A percentile compares a stretch with the other conserved stretches of the same genome.
phyloP scores from a whole-genome alignment of 2,113 vertebrate genomes.

The Callopanchax toddi region DNA sequence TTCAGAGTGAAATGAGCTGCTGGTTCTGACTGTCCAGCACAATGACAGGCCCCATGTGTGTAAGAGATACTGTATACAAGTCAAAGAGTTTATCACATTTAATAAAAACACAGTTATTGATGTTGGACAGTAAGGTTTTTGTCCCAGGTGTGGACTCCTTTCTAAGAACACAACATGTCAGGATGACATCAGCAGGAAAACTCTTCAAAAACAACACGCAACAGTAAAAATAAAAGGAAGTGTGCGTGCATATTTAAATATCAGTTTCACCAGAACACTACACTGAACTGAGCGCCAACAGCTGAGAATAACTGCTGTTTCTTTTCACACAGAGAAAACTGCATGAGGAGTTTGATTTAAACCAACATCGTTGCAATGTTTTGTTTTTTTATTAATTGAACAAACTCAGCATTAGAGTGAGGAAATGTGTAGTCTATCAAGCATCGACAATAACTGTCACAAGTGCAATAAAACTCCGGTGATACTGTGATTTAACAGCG shows the following conservation, averaged over 20 bases:
- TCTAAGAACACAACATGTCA: background rate
- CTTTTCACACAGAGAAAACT: too few relatives aligned
- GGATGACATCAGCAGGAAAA: background rate
- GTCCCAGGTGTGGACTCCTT: background rate
- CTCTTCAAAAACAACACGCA: background rate
- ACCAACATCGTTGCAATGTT: too few relatives aligned
- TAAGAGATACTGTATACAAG: background rate
- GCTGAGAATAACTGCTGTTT: too few relatives aligned
- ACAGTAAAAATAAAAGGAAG: background rate
- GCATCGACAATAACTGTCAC: background rate
- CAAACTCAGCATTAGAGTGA: background rate
- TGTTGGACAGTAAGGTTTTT: background rate
- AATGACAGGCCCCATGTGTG: background rate
- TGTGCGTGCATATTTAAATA: too few relatives aligned
- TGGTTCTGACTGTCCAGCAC: too few relatives aligned
- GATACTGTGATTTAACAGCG: background rate
- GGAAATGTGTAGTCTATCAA: background rate
- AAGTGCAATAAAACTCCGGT: background rate
- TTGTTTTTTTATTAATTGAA: too few relatives aligned
- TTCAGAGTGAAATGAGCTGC: too few relatives aligned
- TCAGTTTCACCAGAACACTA: background rate
- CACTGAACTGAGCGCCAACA: too few relatives aligned
- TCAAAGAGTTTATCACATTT: too few relatives aligned
- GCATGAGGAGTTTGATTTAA: too few relatives aligned
- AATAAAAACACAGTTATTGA: too few relatives aligned